These are phyloP conservation scores for Drosophila seguyi DNA, from an alignment of 1,140 invertebrate genomes.

Conservation along the genomic window DNA sequence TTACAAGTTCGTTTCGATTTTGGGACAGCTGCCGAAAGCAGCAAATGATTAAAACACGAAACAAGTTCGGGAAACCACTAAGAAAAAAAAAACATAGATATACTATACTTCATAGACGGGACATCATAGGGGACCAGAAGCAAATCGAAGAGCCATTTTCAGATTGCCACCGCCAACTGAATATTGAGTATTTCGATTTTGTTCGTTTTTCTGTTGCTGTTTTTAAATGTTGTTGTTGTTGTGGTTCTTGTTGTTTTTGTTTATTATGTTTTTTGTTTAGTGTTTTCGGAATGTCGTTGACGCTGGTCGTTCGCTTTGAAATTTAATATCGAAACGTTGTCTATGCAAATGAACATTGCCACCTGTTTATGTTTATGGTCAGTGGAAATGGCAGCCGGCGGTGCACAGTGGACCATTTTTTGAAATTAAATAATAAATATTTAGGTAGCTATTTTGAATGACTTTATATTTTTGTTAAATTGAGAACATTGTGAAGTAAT, in stretches of 20 bases:
- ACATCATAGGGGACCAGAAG: slow-evolving; percentile 40
- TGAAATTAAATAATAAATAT: slow-evolving; percentile 7
- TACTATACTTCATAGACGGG: slow-evolving; percentile 25
- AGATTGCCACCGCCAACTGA: slow-evolving; percentile 55
- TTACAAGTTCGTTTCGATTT: slow-evolving; percentile 64
- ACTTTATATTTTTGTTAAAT: too few relatives aligned
- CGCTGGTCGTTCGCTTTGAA: slow-evolving; percentile 75
- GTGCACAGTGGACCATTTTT: slow-evolving; percentile 7
- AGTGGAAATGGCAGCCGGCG: slow-evolving; percentile 56
- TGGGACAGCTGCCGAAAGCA: slow-evolving; percentile 60
- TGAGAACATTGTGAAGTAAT: too few relatives aligned
- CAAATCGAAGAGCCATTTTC: slow-evolving; percentile 68
- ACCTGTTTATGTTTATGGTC: slow-evolving; percentile 82
- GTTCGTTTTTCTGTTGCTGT: slow-evolving; percentile 7
- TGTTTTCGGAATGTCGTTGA: slow-evolving; percentile 67
- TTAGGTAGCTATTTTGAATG: accelerated
- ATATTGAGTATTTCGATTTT: slow-evolving; percentile 27
- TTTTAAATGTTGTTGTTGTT: slow-evolving; percentile 2
- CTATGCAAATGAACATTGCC: slow-evolving; percentile 84
- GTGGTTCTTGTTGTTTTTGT: slow-evolving; percentile 2
- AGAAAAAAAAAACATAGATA: slow-evolving; percentile 10
- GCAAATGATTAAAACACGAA: slow-evolving; percentile 61
- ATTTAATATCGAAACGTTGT: slow-evolving; percentile 84
- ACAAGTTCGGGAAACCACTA: slow-evolving; percentile 47
- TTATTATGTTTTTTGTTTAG: slow-evolving; percentile 32